Base-by-base conservation (phyloP, 1,140 invertebrate genomes). In the Cydia splendana region DNA sequence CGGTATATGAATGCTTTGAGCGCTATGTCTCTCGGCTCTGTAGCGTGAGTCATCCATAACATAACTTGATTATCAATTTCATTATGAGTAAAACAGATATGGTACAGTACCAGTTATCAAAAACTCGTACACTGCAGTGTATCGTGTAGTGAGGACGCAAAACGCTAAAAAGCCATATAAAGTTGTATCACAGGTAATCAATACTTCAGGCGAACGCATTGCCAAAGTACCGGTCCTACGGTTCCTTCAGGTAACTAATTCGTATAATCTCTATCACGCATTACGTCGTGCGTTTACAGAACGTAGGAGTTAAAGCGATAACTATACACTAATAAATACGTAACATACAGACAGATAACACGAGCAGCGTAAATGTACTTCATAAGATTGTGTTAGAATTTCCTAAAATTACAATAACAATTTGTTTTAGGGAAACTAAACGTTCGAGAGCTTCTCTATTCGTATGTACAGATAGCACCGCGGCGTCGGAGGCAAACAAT, bases 401-500 rank as follows among this genome's bases (percentile, higher is more conserved):
- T 38, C 67, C 34, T 71, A 71, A 71, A 42, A 71, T 38, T 71
- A 71, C 34, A 71, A 71, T 38, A 71, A 34, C 30, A 71, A 38
- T 71, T 71, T 34, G 28, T 71, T 71, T 34, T 42, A 38, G 38
- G 6, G 34, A 38, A 71, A 42, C 67, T 71, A 71, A 69, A 69
- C 7, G 9, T 71, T 18, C 67, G 34, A 71, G 13, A 71, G 67
- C 67, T 38, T 71, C 65, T 69, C 67, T 42, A 38, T 15, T 71
- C 67, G 67, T 76, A 76, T 76, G 45, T 76, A 76, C 75, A 76
- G 78, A 75, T 81, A 83, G 82, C 82, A 83, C 82, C 82, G 42
- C 75, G 77, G 73, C 76, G 71, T 73, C 53, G 76, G 82, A 81
- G 79, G 81, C 75, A 79, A 84, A 85, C 80, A 77, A 78, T 74